These are phyloP conservation scores for Oikopleura vanhoeffeni DNA, from an alignment of 23 tunicate genomes.

Conservation along the genomic window DNA sequence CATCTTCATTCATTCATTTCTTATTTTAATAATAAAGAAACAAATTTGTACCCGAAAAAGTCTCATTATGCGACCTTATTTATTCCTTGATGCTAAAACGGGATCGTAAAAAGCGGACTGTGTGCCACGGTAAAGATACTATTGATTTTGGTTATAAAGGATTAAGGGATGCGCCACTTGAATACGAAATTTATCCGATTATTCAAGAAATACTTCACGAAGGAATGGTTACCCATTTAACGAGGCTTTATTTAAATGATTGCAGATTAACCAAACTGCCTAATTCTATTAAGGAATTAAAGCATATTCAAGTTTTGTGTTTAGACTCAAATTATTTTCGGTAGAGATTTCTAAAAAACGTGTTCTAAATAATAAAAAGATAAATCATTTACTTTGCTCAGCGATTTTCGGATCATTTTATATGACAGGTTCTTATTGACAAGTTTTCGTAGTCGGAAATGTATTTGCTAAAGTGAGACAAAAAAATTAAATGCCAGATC, in stretches of 20 bases:
- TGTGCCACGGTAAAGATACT: neutral
- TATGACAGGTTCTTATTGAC: no score
- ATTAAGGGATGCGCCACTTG: neutral
- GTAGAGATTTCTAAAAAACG: no score
- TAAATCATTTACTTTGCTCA: no score
- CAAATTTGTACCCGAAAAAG: no score
- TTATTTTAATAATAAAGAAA: no score
- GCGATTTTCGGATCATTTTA: no score
- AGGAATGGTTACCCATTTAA: neutral
- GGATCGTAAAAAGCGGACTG: neutral
- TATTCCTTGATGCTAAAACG: neutral
- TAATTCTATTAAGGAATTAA: neutral
- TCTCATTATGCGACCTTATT: neutral
- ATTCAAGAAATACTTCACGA: neutral
- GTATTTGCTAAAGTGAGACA: no score
- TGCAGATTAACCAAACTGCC: neutral
- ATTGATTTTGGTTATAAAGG: constrained; percentile 3
- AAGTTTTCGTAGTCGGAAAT: no score
- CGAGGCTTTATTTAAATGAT: neutral
- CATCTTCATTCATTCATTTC: no score
- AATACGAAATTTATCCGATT: neutral
- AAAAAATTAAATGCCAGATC: no score
- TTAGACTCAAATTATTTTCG: neutral
- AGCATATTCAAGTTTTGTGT: neutral
- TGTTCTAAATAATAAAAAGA: no score